These are phyloP conservation scores for Phortica variegata DNA, from an alignment of 1,140 invertebrate genomes.

Conservation along the genomic window DNA sequence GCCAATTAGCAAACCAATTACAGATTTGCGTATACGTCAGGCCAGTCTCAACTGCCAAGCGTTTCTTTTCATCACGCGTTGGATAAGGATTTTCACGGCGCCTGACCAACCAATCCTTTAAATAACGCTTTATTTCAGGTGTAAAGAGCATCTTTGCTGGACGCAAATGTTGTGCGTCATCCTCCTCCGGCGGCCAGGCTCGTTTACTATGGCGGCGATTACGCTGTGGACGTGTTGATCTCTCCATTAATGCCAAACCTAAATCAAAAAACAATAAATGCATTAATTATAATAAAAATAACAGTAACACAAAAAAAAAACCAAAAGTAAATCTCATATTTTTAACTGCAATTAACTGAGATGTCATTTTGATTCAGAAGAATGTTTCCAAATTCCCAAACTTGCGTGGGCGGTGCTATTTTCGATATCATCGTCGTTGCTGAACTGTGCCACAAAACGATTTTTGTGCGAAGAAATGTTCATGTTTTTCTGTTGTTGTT, in stretches of 20 bases:
- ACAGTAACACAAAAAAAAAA: constrained; percentile 4
- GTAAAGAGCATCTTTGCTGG: constrained; percentile 70
- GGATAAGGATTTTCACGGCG: constrained; percentile 73
- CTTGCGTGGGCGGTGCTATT: constrained; percentile 48
- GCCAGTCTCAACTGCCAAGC: constrained; percentile 67
- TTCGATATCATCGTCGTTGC: background rate
- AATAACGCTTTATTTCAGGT: constrained; percentile 70
- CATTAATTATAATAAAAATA: constrained; percentile 7
- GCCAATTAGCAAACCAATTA: constrained; percentile 78
- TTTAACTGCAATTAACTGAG: constrained; percentile 24
- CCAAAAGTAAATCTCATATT: constrained; percentile 17
- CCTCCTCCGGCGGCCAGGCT: constrained; percentile 49
- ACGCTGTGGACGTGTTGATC: constrained; percentile 59
- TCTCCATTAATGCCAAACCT: constrained; percentile 28
- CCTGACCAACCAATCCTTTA: constrained; percentile 72
- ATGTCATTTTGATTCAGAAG: constrained; percentile 32
- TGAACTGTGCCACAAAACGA: constrained; percentile 18
- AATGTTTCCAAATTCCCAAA: constrained; percentile 36
- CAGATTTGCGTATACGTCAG: constrained; percentile 74
- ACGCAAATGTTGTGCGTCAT: constrained; percentile 59
- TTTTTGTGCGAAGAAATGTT: constrained; percentile 22
- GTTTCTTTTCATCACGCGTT: constrained; percentile 71
- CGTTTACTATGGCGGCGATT: constrained; percentile 61
- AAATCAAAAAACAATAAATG: background rate
- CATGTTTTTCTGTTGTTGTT: constrained; percentile 43